Conservation (phyloP, 2,113 vertebrate species). For the Toxotes chatareus region DNA sequence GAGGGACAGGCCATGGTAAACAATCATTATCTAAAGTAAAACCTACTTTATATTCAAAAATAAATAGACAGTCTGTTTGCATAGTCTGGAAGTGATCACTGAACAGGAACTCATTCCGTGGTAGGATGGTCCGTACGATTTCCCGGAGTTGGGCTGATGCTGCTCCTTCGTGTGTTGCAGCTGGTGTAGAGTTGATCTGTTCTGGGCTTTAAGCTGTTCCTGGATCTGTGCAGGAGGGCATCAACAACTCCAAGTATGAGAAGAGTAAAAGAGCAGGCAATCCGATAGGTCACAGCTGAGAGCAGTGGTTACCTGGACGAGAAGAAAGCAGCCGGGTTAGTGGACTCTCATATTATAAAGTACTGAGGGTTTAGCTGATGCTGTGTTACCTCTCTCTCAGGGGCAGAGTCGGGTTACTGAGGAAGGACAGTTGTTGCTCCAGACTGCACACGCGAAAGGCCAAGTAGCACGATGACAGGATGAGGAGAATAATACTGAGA, state of each 20-base stretch:
- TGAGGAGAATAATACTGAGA: constrained; percentile 89
- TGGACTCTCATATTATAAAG: neutral
- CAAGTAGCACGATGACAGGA: constrained; percentile 93
- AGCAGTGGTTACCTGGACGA: constrained; percentile 74
- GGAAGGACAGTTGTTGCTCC: constrained; percentile 92
- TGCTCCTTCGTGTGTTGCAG: neutral
- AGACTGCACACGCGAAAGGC: constrained; percentile 93
- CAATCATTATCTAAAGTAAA: constrained; percentile 46
- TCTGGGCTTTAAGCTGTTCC: constrained; percentile 50
- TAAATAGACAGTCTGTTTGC: constrained; percentile 77
- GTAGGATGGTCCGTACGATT: constrained; percentile 14
- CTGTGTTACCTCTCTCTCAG: constrained; percentile 82
- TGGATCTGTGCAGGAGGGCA: constrained; percentile 49
- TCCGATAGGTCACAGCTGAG: constrained; percentile 3
- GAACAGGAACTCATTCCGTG: constrained; percentile 15
- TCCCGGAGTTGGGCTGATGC: neutral
- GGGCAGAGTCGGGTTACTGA: constrained; percentile 83
- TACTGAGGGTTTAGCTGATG: neutral
- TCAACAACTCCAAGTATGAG: constrained; percentile 10
- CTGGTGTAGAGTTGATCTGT: neutral
- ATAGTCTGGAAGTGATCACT: constrained; percentile 77
- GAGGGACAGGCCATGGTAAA: constrained; percentile 9
- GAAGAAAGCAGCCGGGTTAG: constrained; percentile 18
- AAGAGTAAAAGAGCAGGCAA: constrained; percentile 35
- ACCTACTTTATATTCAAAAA: constrained; percentile 55